Evolutionary conservation across 2,113 vertebrate genomes (phyloP).

Genomic region (Aythya baeri): DNA sequence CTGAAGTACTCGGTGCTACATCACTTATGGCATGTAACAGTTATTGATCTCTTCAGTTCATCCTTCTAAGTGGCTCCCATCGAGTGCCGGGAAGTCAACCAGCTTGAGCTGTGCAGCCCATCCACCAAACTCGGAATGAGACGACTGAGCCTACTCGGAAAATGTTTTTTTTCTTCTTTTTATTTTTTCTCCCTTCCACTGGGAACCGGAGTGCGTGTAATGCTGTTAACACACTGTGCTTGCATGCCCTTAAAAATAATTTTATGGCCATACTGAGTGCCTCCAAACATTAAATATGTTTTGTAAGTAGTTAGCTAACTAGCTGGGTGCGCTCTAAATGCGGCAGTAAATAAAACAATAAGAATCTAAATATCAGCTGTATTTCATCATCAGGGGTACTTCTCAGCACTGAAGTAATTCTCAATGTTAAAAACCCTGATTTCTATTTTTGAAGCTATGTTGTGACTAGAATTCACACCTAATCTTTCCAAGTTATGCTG

Average conservation of each 20-base stretch:
- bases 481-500: constrained; percentile 11
- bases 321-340: constrained; percentile 67
- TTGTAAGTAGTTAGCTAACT: constrained; percentile 77
- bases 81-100: constrained; percentile 61
- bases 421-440: constrained; percentile 50
- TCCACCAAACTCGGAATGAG: constrained; percentile 61
- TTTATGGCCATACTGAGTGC: constrained; percentile 69
- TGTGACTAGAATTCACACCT: constrained; percentile 66
- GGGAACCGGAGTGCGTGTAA: constrained; percentile 46
- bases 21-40: constrained; percentile 51
- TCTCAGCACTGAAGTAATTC: constrained; percentile 59
- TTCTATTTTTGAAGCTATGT: constrained; percentile 19
- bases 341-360: constrained; percentile 73
- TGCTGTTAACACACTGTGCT: constrained; percentile 61
- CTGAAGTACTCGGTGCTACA: constrained; percentile 28
- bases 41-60: constrained; percentile 73
- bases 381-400: constrained; percentile 60
- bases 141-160: constrained; percentile 47
- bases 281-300: constrained; percentile 75
- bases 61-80: constrained; percentile 72
- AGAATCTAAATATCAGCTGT: constrained; percentile 67
- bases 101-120: constrained; percentile 47
- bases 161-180: background rate
- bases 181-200: constrained; percentile 32
- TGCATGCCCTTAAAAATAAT: constrained; percentile 69